Evolutionary conservation across 2,113 vertebrate species (phyloP), one percentile per base, ranked within the genome.

Genomic region (Natator depressus): DNA sequence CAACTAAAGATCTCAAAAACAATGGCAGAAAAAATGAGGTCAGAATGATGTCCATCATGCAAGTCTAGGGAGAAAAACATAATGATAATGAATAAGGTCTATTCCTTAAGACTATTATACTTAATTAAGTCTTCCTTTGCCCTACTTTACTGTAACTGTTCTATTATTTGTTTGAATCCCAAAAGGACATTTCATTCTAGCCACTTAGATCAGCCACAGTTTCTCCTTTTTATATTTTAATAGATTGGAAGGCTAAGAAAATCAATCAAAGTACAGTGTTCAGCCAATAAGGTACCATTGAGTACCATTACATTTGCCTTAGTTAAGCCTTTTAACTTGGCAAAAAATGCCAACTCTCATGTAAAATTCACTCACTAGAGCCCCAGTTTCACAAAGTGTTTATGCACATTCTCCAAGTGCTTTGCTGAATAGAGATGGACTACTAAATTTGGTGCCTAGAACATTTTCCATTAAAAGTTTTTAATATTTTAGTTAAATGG

Each of bases 321-420:
- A 38, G 53, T 89, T 81, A 91, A 94, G 2, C 50, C 42, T 96
- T 93, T 92, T 89, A 87, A 91, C 90, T 88, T 31, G 2, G 91
- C 24, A 92, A 69, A 29, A 59, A 78, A 88, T 24, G 20, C 46
- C 13, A 80, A 0, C 54, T 93, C 29, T 96, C 75, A 75, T 12
- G 22, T 92, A 19, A 92, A 31, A 59, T 88, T 46, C 5, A 57
- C 91, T 84, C 88, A 50, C 76, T 78, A 78, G 62, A 6, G 31
- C 1, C 27, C 7, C 72, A 88, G 79, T 85, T 87, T 51, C 5
- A 46, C 8, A 42, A 42, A 82, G 13, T 53, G 87, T 93, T 87
- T 95, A 29, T 86, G 76, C 89, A 47, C 6, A 25, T 5, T 5
- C 22, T 27, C 20, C 88, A 42, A 31, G 84, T 51, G 79, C 92